These are phyloP conservation scores for Bombylius major DNA, from an alignment of 2,888 invertebrate species.

Conservation along the genomic window DNA sequence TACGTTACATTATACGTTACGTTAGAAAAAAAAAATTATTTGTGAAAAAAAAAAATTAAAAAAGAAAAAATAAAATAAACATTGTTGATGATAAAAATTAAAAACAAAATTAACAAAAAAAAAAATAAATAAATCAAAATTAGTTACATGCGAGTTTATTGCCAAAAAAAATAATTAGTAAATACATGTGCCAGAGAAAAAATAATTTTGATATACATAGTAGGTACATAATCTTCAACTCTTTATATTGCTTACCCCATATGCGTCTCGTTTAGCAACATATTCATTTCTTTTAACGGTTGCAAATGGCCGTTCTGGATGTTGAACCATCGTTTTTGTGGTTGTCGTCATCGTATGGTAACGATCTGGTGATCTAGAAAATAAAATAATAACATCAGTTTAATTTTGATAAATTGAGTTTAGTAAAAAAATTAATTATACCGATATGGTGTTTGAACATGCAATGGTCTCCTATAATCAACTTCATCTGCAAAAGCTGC, in stretches of 20 bases:
- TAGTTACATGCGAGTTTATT: neutral
- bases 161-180: neutral
- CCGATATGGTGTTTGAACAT: conserved; percentile 20
- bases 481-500: conserved; percentile 22
- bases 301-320: conserved; percentile 48
- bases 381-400: neutral
- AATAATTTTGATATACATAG: no score
- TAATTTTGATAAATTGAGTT: neutral
- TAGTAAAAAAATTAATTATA: neutral
- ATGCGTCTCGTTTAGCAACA: conserved; percentile 20
- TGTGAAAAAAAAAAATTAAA: neutral
- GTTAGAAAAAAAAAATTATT: neutral
- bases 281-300: conserved; percentile 47
- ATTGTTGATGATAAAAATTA: neutral
- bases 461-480: conserved; percentile 19
- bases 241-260: conserved; percentile 17
- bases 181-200: no score
- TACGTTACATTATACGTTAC: neutral
- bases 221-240: neutral
- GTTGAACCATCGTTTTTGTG: conserved; percentile 16
- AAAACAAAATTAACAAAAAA: neutral
- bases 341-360: conserved; percentile 34
- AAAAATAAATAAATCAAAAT: neutral
- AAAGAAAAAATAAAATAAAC: neutral
- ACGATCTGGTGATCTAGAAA: conserved; percentile 23